Conservation (phyloP, 2,113 vertebrate species). For the Hyperopisus bebe region DNA sequence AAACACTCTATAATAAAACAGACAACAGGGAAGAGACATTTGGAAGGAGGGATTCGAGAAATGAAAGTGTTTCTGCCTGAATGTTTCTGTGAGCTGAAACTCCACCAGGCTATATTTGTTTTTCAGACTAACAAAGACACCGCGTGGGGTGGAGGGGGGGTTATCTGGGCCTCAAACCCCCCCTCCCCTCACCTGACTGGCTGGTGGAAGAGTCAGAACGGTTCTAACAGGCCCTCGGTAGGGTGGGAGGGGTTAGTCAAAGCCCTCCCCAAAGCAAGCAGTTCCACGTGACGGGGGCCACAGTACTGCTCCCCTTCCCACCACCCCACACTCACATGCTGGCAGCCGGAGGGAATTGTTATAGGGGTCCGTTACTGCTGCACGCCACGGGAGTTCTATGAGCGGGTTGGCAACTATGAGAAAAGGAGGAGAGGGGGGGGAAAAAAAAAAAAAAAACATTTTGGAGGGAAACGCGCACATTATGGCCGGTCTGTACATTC, state of each 20-base stretch:
- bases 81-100: not conserved
- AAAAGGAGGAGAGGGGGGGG: not conserved
- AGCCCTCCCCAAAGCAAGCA: constrained; percentile 15
- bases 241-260: not conserved
- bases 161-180: constrained; percentile 12
- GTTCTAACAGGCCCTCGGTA: constrained; percentile 21
- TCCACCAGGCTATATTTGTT: not conserved
- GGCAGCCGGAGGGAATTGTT: not conserved
- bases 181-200: constrained; percentile 42
- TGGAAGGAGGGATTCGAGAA: not conserved
- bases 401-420: not conserved
- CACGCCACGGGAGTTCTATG: not conserved
- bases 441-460: not conserved
- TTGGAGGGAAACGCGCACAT: not conserved
- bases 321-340: constrained; percentile 21
- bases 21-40: not conserved
- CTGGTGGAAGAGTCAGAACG: constrained; percentile 35
- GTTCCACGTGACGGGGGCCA: constrained; percentile 45
- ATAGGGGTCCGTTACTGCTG: not conserved
- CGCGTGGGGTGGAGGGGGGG: constrained; percentile 4
- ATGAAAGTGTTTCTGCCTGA: not conserved
- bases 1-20: not conserved
- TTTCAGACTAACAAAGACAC: constrained; percentile 3
- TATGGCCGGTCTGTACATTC: not conserved
- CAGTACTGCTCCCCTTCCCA: constrained; percentile 27